Conservation (phyloP, 2,797 vertebrate genomes). For the Anguilla megastoma region DNA sequence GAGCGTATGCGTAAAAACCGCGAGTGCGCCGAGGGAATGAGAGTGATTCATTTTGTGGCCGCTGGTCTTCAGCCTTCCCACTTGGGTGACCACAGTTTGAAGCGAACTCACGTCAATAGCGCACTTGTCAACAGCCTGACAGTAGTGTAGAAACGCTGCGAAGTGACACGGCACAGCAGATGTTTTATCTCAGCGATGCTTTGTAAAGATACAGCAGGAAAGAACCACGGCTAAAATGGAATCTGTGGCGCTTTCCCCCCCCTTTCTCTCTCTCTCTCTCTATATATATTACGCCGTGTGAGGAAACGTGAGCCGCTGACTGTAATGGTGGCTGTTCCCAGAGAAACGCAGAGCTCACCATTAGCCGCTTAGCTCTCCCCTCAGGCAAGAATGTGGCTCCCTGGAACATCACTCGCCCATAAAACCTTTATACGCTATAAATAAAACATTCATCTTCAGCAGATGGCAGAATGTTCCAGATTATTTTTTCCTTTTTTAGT, state of each 20-base stretch:
- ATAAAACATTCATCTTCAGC: constrained; percentile 39
- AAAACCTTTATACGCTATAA: constrained; percentile 37
- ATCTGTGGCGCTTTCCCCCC: not conserved
- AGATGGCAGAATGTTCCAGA: constrained; percentile 36
- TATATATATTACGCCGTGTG: not conserved
- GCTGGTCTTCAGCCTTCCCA: not conserved
- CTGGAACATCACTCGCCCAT: constrained; percentile 37
- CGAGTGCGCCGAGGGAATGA: not conserved
- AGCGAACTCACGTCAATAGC: not conserved
- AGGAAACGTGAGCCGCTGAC: not conserved
- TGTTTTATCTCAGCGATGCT: not conserved
- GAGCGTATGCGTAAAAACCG: not conserved
- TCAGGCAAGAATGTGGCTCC: constrained; percentile 26
- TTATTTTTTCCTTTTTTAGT: constrained; percentile 38
- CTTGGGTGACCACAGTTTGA: not conserved
- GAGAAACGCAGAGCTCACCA: not conserved
- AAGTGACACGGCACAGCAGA: not conserved
- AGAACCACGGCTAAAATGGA: not conserved
- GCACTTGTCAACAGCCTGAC: not conserved
- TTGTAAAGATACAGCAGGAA: not conserved
- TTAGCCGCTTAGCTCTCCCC: not conserved
- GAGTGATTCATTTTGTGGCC: not conserved
- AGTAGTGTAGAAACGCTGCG: not conserved
- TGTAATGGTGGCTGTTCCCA: constrained; percentile 13
- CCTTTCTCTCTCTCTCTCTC: no score